Conservation (phyloP, 2,888 invertebrate genomes). For the Augochlorella aurata region DNA sequence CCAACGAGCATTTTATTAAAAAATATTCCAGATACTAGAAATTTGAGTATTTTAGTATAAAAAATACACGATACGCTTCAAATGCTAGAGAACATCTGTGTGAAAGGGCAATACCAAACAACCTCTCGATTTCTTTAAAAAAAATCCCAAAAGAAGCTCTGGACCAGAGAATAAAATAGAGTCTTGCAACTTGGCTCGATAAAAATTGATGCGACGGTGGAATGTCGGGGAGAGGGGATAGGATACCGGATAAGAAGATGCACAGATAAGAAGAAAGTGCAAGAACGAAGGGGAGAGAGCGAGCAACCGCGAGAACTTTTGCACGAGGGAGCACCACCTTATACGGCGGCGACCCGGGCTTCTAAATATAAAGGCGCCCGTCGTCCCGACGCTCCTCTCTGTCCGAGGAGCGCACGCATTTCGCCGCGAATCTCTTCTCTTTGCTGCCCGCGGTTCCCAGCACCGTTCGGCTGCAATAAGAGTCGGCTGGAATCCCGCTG, state of each 20-base stretch:
- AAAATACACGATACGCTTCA: no score
- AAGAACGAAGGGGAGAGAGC: constrained; percentile 31
- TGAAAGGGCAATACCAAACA: no score
- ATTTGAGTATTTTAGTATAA: no score
- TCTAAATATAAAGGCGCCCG: constrained; percentile 82
- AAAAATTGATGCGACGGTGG: not conserved
- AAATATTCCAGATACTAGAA: no score
- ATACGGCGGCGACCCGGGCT: constrained; percentile 81
- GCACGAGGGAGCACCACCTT: constrained; percentile 79
- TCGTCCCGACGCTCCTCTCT: constrained; percentile 72
- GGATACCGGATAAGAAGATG: not conserved
- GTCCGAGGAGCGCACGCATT: constrained; percentile 66
- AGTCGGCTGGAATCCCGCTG: constrained; percentile 38
- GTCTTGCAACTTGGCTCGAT: not conserved
- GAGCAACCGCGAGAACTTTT: constrained; percentile 64
- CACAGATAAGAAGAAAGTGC: constrained; percentile 35
- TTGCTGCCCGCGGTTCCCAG: constrained; percentile 25
- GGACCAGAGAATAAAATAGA: not conserved
- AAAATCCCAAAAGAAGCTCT: no score
- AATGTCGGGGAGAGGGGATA: not conserved
- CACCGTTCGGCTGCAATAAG: constrained; percentile 31
- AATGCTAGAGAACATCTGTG: no score
- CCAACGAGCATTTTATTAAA: no score
- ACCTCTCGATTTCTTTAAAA: no score
- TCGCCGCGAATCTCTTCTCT: constrained; percentile 65